Evolutionary conservation across 2,797 vertebrate species (phyloP).

Genomic region (Coilia nasus): DNA sequence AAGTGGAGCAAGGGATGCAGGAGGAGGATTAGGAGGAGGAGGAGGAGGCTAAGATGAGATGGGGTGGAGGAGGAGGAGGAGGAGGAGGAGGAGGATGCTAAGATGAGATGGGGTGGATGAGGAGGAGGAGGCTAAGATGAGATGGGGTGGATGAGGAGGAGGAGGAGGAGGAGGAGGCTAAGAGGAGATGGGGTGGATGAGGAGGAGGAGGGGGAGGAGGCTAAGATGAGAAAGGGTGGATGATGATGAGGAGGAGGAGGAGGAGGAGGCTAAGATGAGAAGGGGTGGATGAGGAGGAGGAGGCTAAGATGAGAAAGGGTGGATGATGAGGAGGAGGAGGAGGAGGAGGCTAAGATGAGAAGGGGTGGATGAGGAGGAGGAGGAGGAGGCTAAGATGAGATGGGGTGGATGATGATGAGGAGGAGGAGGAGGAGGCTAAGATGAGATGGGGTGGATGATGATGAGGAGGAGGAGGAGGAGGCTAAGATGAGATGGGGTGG

Average conservation of each 20-base stretch:
- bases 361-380: not conserved
- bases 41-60: not conserved
- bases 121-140: too few relatives aligned
- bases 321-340: not conserved
- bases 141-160: not conserved
- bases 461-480: not conserved
- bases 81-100: too few relatives aligned
- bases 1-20: too few relatives aligned
- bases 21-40: not conserved
- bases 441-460: not conserved
- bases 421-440: not conserved
- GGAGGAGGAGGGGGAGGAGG: too few relatives aligned
- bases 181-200: not conserved
- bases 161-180: too few relatives aligned
- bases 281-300: not conserved
- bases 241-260: not conserved
- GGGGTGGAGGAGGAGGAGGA: not conserved
- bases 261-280: not conserved
- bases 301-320: not conserved
- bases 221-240: not conserved
- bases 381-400: not conserved
- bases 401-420: too few relatives aligned
- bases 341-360: not conserved
- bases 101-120: too few relatives aligned
- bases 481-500: not conserved